A percentile compares a stretch with the other conserved stretches of the same genome.
Conservation (phyloP, 2,797 vertebrate genomes). For the Tokudaia tokunoshimensis region DNA sequence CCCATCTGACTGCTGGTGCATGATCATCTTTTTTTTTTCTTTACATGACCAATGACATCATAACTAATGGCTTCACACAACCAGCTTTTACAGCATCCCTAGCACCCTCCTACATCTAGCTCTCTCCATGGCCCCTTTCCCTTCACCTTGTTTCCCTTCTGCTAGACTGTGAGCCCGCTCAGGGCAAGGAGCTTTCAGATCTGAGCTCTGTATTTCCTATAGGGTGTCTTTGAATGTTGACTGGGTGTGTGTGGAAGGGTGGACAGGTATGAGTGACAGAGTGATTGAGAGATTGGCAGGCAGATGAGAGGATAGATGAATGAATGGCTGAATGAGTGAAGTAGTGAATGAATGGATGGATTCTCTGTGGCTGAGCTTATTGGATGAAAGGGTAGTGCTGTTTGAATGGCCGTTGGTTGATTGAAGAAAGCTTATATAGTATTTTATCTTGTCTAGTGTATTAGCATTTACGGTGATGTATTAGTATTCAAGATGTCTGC, state of each 20-base stretch:
- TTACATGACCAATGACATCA: background rate
- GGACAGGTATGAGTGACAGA: background rate
- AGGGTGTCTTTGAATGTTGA: background rate
- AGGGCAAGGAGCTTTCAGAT: constrained; percentile 7
- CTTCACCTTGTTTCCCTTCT: background rate
- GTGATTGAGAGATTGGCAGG: background rate
- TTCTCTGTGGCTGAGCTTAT: background rate
- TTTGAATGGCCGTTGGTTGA: background rate
- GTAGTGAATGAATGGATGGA: background rate
- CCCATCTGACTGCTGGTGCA: background rate
- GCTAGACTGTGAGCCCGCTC: constrained; percentile 63
- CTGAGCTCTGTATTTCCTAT: background rate
- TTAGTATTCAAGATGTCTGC: background rate
- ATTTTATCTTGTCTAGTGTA: background rate
- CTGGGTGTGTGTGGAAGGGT: too few relatives aligned
- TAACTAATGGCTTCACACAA: constrained; percentile 6
- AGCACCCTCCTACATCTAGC: background rate
- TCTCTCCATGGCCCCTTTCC: background rate
- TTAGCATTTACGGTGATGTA: background rate
- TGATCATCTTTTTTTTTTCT: background rate
- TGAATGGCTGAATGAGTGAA: background rate
- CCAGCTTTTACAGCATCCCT: background rate
- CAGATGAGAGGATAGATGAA: background rate
- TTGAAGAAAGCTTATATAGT: background rate
- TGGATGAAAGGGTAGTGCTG: background rate